These are phyloP conservation scores for Pegoplata infirma DNA, from an alignment of 2,888 invertebrate species.

Conservation along the genomic window DNA sequence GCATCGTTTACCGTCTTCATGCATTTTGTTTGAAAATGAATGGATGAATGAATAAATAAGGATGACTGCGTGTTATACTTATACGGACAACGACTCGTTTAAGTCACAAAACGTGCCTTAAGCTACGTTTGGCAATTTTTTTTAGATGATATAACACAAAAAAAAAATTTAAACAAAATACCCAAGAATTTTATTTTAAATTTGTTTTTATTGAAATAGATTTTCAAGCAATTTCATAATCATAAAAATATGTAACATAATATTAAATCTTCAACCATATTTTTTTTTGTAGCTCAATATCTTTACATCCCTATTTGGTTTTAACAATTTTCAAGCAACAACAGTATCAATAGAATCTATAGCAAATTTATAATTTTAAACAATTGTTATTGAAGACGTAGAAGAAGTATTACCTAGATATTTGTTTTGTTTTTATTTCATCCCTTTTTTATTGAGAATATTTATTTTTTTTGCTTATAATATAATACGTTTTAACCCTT, in stretches of 20 bases:
- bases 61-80: neutral
- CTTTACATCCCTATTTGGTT: neutral
- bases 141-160: slow-evolving; percentile 8
- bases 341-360: neutral
- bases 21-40: slow-evolving; percentile 63
- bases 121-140: slow-evolving; percentile 38
- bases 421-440: too few species aligned
- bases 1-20: slow-evolving; percentile 61
- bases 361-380: neutral
- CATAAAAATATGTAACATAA: slow-evolving; percentile 20
- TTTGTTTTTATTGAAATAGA: slow-evolving; percentile 61
- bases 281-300: neutral
- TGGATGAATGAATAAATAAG: slow-evolving; percentile 43
- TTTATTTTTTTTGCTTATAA: neutral
- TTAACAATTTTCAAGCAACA: neutral
- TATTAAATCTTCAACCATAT: neutral
- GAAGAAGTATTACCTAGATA: neutral
- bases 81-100: slow-evolving; percentile 20
- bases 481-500: too few species aligned
- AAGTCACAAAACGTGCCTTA: slow-evolving; percentile 63
- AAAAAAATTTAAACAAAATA: slow-evolving; percentile 34
- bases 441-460: neutral
- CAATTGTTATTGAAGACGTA: neutral
- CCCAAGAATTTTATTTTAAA: slow-evolving; percentile 9
- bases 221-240: slow-evolving; percentile 44